Base-by-base conservation (phyloP, 2,113 vertebrate genomes). In the Cinclus cinclus region DNA sequence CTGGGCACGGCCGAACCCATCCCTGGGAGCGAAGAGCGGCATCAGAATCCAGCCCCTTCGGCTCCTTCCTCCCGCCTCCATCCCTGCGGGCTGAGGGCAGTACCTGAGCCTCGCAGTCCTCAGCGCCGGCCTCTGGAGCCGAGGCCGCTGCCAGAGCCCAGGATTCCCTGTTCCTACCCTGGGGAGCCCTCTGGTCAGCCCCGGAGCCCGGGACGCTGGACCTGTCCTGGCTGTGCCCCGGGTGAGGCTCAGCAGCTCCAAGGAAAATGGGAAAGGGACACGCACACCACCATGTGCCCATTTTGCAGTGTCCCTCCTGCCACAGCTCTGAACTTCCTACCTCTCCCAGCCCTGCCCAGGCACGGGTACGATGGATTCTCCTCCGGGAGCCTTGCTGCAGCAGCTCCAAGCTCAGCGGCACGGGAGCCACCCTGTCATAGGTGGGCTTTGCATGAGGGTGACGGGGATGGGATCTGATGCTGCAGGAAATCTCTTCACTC, bases 401-500 rank as follows among this genome's bases (percentile, higher is more conserved):
- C 62, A 50, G 13, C 33, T 73, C 19, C 49, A 92, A 78, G 92
- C 97, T 83, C 92, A 52, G 60, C 56, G 21, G 89, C 53, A 56
- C 55, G n/a, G 49, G 31, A 52, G 93, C 70, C 92, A 94, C 95
- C 93, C 94, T 96, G 94, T 87, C 89, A 85, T 5, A 25, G 55
- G 33, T 56, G 59, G 49, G 30, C 24, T 73, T 83, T 65, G 49
- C 2, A 0, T 23, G 55, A 15, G 37, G 37, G 27, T 47, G 50
- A 65, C 22, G 10, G 50, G 60, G 20, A n/a, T 25, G 6, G 76
- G 35, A 80, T 35, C 27, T 3, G 25, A 33, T 58, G 15, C 33
- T 52, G 5, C 22, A 9, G 17, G 55, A 69, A 75, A 73, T 28
- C 52, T 44, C 25, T 23, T 10, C 11, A 50, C 53, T 85, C 27